Evolutionary conservation across 2,888 invertebrate species (phyloP).

Genomic region (Orchesella flavescens): DNA sequence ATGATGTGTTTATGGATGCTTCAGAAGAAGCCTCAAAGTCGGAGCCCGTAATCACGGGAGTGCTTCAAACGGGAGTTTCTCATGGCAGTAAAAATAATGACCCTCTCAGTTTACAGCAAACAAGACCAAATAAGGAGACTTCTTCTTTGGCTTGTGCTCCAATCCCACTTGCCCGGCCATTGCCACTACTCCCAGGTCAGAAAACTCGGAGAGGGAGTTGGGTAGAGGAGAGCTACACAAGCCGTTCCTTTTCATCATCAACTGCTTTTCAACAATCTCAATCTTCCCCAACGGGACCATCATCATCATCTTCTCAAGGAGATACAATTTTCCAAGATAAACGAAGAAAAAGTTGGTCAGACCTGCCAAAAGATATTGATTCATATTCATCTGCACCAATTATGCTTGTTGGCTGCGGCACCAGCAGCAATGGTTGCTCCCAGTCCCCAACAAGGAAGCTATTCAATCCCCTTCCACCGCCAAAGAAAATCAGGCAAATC

Average conservation of each 20-base stretch:
- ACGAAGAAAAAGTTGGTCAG: slow-evolving; percentile 69
- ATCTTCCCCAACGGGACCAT: slow-evolving; percentile 9
- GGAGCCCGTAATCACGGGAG: background rate
- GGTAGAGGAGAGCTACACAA: slow-evolving; percentile 59
- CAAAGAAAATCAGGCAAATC: slow-evolving; percentile 71
- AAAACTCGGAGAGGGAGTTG: slow-evolving; percentile 69
- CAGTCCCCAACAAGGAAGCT: slow-evolving; percentile 49
- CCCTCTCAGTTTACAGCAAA: slow-evolving; percentile 30
- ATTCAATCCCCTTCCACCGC: slow-evolving; percentile 71
- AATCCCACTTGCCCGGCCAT: slow-evolving; percentile 43
- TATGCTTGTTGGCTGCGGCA: slow-evolving; percentile 43
- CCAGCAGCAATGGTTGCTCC: slow-evolving; percentile 38
- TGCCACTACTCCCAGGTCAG: slow-evolving; percentile 61
- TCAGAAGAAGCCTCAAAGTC: slow-evolving; percentile 57
- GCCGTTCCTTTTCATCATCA: slow-evolving; percentile 41
- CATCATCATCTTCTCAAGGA: slow-evolving; percentile 29
- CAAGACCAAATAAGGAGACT: slow-evolving; percentile 45
- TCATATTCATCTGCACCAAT: slow-evolving; percentile 44
- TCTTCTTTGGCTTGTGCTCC: background rate
- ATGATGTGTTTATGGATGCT: slow-evolving; percentile 71
- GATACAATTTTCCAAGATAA: slow-evolving; percentile 54
- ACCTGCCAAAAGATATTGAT: slow-evolving; percentile 67
- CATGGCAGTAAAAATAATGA: slow-evolving; percentile 57
- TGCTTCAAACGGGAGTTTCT: slow-evolving; percentile 14
- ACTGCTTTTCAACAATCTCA: slow-evolving; percentile 39